Percentiles rank a stretch among this genome's conserved stretches.
These are phyloP conservation scores for Drosophila yakuba DNA, from an alignment of 1,140 invertebrate genomes.

Conservation along the genomic window DNA sequence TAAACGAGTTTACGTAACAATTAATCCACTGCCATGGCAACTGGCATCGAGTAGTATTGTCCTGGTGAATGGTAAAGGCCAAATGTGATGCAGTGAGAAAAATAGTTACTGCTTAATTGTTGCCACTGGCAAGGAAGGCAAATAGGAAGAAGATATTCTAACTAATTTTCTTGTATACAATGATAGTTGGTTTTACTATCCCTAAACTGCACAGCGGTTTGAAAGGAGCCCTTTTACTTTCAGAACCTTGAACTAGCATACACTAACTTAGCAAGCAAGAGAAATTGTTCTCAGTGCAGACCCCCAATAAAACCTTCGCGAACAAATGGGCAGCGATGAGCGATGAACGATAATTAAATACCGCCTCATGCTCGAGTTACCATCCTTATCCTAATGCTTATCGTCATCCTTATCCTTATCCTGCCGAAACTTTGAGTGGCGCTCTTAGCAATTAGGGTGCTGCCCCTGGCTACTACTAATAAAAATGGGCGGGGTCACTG, in stretches of 20 bases:
- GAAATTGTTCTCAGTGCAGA: not conserved
- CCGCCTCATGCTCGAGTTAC: slow-evolving; percentile 16
- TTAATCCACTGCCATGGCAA: slow-evolving; percentile 66
- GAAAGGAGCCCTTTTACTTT: too few relatives aligned
- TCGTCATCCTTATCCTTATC: not conserved
- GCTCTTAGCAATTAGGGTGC: slow-evolving; percentile 70
- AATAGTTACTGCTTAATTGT: not conserved
- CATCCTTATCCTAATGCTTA: slow-evolving; percentile 10
- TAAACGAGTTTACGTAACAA: slow-evolving; percentile 73
- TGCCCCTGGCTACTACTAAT: slow-evolving; percentile 53
- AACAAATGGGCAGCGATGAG: slow-evolving; percentile 39
- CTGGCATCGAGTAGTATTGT: slow-evolving; percentile 59
- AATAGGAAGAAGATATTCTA: too few relatives aligned
- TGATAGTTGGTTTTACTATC: too few relatives aligned
- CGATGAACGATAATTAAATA: slow-evolving; percentile 76
- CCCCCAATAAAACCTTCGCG: slow-evolving; percentile 25
- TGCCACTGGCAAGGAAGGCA: not conserved
- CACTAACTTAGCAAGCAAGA: too few relatives aligned
- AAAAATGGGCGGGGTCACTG: slow-evolving; percentile 44
- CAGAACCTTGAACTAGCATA: too few relatives aligned
- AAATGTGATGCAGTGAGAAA: not conserved
- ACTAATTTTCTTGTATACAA: too few relatives aligned
- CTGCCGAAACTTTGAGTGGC: slow-evolving; percentile 57
- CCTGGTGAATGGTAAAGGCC: slow-evolving; percentile 14
- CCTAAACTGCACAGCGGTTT: too few relatives aligned